Conservation (phyloP, 2,113 vertebrate genomes). For the Bos javanicus region DNA sequence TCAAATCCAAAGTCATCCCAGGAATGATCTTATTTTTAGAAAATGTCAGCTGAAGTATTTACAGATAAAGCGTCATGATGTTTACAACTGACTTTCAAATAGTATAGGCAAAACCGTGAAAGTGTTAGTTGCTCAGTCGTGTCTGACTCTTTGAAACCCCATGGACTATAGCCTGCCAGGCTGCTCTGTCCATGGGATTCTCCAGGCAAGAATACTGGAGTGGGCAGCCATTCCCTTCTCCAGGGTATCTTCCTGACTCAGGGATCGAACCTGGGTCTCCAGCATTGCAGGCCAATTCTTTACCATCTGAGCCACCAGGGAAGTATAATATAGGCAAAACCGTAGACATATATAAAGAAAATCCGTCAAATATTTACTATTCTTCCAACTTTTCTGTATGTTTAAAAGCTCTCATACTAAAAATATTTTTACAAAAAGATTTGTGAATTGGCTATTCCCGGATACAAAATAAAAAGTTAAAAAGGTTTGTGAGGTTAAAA, state of each 20-base stretch:
- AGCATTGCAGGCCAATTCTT: background rate
- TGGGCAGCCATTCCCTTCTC: background rate
- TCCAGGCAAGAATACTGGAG: background rate
- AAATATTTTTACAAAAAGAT: background rate
- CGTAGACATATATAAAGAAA: background rate
- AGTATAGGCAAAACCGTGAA: background rate
- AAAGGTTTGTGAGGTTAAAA: background rate
- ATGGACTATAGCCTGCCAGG: background rate
- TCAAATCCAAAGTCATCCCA: background rate
- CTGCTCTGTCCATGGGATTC: background rate
- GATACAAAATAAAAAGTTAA: background rate
- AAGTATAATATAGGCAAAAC: background rate
- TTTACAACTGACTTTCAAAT: background rate
- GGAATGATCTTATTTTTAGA: background rate
- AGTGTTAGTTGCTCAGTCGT: background rate
- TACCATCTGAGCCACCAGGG: background rate
- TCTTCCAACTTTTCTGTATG: background rate
- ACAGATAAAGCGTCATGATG: background rate
- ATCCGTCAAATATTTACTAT: background rate
- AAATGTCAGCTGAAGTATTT: background rate
- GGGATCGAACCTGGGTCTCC: background rate
- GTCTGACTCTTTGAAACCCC: background rate
- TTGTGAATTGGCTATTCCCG: background rate
- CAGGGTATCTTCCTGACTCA: background rate
- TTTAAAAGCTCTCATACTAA: background rate